Evolutionary conservation across 2,797 vertebrate genomes (phyloP).

Genomic region (Spheniscus humboldti): DNA sequence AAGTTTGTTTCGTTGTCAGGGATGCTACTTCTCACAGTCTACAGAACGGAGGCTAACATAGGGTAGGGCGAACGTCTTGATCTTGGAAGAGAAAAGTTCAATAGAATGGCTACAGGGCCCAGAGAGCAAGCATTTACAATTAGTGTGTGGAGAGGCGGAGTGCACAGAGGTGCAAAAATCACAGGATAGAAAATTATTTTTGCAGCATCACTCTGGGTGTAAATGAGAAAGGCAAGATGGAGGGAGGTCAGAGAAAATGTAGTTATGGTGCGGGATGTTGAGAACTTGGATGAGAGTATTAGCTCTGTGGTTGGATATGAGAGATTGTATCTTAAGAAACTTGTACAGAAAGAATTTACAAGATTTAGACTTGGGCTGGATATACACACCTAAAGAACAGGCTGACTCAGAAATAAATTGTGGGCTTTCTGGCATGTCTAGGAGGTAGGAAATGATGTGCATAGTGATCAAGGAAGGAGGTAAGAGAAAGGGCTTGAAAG

Average conservation of each 20-base stretch:
- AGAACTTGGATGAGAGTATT: neutral
- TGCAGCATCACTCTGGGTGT: neutral
- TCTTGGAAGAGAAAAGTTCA: neutral
- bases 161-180: neutral
- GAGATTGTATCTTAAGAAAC: neutral
- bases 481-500: neutral
- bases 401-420: neutral
- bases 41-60: neutral
- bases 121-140: neutral
- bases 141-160: neutral
- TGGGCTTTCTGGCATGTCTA: neutral
- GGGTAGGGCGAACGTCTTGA: neutral
- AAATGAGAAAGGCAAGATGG: neutral
- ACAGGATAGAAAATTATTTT: neutral
- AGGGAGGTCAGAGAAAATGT: neutral
- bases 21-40: neutral
- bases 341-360: neutral
- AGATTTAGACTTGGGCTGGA: neutral
- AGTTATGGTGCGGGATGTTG: neutral
- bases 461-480: neutral
- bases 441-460: neutral
- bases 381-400: neutral
- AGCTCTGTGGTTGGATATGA: neutral
- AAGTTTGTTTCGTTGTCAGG: neutral
- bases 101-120: accelerated